Base-by-base conservation (phyloP, 1,140 invertebrate genomes). In the Lamellibrachia luymesi region DNA sequence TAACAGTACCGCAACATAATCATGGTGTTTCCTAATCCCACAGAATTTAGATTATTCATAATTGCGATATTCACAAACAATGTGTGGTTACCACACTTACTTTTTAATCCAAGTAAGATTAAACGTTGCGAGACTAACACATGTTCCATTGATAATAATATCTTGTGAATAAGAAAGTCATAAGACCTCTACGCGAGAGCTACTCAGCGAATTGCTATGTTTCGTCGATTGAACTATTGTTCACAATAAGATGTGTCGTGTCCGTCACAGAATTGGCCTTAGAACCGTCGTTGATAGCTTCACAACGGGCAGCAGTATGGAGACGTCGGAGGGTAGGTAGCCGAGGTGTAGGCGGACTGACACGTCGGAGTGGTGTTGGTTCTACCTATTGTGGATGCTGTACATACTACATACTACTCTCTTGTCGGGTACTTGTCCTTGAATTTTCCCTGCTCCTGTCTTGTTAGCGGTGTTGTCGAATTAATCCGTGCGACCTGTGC, bases 321-420 rank as follows among this genome's bases (percentile, higher is more conserved):
- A 92, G n/a, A 51, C 92, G 10, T 51, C 92, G 38, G 92, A 92
- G 92, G 92, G 92, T 92, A 92, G 92, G 92, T 92, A 92, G 64
- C 64, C 8, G 64, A 80, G 64, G 64, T 2, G 64, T 2, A 22
- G 17, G 25, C 64, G 7, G 64, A 80, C 64, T 8, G 64, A 80
- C 64, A 80, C 13, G 64, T 80, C 64, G 64, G 13, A 0, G 8
- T 17, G 64, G 64, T 80, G 64, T 80, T 80, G 64, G 64, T 80
- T 80, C 64, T 80, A 80, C 64, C 64, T 80, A 10, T 2, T 80
- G 64, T 80, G 64, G 64, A 80, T 80, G 64, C 64, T 80, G 64
- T 80, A 80, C 64, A 80, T 80, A 80, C 13, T 80, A 80, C 64
- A 80, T 80, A 80, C 13, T 80, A 17, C 4, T 80, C 64, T 80